These are phyloP conservation scores for Carpatolechia fugitivella DNA, from an alignment of 2,888 invertebrate species.

Conservation along the genomic window DNA sequence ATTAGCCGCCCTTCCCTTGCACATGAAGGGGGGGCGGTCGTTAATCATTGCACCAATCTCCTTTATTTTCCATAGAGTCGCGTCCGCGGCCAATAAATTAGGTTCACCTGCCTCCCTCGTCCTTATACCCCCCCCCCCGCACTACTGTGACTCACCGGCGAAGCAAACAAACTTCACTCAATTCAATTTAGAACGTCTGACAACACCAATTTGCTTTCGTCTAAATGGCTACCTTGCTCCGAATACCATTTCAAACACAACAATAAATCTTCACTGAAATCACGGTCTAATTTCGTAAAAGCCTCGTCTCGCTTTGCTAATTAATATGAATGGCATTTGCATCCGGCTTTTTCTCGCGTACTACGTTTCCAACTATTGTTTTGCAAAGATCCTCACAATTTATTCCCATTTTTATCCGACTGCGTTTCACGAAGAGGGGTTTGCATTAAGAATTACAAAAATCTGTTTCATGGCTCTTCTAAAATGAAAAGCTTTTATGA, in stretches of 20 bases:
- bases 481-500: conserved; percentile 56
- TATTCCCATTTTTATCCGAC: conserved; percentile 73
- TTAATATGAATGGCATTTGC: conserved; percentile 80
- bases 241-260: conserved; percentile 76
- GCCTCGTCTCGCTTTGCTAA: conserved; percentile 79
- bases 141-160: conserved; percentile 40
- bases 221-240: conserved; percentile 76
- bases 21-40: conserved; percentile 16
- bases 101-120: conserved; percentile 39
- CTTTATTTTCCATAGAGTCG: conserved; percentile 33
- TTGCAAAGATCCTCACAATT: conserved; percentile 77
- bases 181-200: conserved; percentile 73
- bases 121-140: conserved; percentile 25
- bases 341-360: conserved; percentile 78
- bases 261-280: conserved; percentile 78
- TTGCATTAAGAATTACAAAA: conserved; percentile 65
- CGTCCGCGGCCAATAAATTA: conserved; percentile 46
- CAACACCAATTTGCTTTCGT: conserved; percentile 70
- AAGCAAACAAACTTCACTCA: conserved; percentile 65
- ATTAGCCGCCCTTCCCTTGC: conserved; percentile 11
- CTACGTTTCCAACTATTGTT: conserved; percentile 78
- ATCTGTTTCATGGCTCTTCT: conserved; percentile 54
- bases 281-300: conserved; percentile 79
- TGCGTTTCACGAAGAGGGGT: conserved; percentile 53
- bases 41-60: conserved; percentile 39